These are phyloP conservation scores for Lophotriccus pileatus DNA, from an alignment of 2,797 vertebrate species.

Conservation along the genomic window DNA sequence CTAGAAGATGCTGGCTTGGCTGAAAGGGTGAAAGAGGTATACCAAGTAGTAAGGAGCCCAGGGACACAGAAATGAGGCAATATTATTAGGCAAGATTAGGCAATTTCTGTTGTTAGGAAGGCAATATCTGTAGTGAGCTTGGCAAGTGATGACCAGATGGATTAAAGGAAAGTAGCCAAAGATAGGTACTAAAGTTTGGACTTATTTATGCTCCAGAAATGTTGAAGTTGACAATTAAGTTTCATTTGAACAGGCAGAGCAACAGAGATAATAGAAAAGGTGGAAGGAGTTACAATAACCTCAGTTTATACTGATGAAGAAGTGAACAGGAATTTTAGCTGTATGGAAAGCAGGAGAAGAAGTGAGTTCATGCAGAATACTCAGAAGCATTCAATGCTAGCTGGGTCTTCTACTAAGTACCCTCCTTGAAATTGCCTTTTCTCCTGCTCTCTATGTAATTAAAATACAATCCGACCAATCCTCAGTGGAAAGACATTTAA, in stretches of 20 bases:
- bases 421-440: neutral
- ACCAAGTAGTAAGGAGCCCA: neutral
- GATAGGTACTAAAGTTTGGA: neutral
- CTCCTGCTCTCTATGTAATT: neutral
- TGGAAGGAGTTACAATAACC: neutral
- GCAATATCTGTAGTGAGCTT: neutral
- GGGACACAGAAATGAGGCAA: neutral
- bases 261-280: neutral
- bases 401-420: neutral
- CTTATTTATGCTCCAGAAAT: neutral
- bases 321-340: neutral
- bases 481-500: neutral
- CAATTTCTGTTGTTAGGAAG: neutral
- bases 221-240: neutral
- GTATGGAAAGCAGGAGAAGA: neutral
- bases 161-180: neutral
- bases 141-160: neutral
- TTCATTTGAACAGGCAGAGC: neutral
- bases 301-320: neutral
- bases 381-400: neutral
- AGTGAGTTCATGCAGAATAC: accelerated
- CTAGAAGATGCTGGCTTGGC: neutral
- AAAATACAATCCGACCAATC: neutral
- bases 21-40: neutral
- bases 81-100: neutral